Evolutionary conservation across 2,113 vertebrate genomes (phyloP).

Genomic region (Campylomormyrus numenius): DNA sequence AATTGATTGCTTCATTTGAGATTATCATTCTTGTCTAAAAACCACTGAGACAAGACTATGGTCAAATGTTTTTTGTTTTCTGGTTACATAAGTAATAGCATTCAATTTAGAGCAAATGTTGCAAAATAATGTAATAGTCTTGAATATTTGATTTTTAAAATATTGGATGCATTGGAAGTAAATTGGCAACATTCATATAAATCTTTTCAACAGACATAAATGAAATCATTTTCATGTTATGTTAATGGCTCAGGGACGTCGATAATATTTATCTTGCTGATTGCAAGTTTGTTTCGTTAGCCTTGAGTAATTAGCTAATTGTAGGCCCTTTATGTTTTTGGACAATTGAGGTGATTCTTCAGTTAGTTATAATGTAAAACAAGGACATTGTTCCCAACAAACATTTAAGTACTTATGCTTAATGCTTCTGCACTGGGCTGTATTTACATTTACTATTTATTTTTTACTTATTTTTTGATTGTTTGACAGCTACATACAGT

Average conservation of each 20-base stretch:
- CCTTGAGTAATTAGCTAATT: conserved; percentile 31
- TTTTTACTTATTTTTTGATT: background rate
- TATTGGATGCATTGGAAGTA: conserved; percentile 7
- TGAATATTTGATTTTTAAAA: background rate
- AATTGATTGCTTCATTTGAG: background rate
- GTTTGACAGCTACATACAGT: background rate
- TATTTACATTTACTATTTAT: background rate
- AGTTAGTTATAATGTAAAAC: background rate
- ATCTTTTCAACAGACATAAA: conserved; percentile 30
- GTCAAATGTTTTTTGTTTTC: background rate
- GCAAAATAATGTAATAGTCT: background rate
- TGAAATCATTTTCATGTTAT: conserved; percentile 27
- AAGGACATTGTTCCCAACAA: background rate
- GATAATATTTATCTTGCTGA: conserved; percentile 29
- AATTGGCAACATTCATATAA: conserved; percentile 37
- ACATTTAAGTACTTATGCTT: background rate
- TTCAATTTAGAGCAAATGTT: background rate
- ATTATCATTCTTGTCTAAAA: conserved; percentile 1
- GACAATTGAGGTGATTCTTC: background rate
- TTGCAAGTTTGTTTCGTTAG: conserved; percentile 26
- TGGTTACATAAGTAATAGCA: background rate
- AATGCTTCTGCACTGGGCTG: background rate
- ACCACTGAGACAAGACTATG: background rate
- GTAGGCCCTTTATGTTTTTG: conserved; percentile 19
- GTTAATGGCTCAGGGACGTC: conserved; percentile 21